phyloP scores from a whole-genome alignment of 1,140 invertebrate genomes.

The Drosophila ercepeae region DNA sequence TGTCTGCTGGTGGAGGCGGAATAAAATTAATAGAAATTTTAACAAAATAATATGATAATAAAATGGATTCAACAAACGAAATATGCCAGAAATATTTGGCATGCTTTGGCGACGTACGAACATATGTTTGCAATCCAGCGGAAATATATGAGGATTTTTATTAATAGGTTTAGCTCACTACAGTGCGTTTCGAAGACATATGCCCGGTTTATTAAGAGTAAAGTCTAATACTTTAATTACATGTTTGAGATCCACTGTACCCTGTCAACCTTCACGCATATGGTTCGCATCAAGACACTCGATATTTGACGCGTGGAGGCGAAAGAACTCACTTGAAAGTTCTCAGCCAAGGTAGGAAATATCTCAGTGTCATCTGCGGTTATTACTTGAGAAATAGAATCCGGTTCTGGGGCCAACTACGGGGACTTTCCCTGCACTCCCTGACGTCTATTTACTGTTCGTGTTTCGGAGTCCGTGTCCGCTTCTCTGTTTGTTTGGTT shows the following conservation, averaged over 20 bases:
- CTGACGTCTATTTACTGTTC: conserved; percentile 18
- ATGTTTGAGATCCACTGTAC: conserved; percentile 15
- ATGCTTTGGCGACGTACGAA: conserved; percentile 42
- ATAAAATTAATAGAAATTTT: conserved; percentile 45
- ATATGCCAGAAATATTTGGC: conserved; percentile 61
- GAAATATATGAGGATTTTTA: conserved; percentile 36
- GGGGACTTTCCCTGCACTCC: conserved; percentile 22
- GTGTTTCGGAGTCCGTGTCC: conserved; percentile 2
- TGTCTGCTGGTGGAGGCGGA: neutral
- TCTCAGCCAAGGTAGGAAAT: neutral
- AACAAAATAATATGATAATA: conserved; percentile 42
- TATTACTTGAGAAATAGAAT: neutral
- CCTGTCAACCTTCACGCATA: neutral
- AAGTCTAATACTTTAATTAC: neutral
- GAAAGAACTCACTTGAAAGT: conserved; percentile 31
- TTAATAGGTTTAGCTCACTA: conserved; percentile 10
- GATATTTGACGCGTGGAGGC: conserved; percentile 23
- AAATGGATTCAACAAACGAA: conserved; percentile 19
- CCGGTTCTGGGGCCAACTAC: conserved; percentile 21
- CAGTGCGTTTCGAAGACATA: conserved; percentile 6
- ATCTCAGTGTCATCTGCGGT: conserved; percentile 1
- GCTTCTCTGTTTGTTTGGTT: conserved; percentile 51
- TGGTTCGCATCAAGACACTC: conserved; percentile 28
- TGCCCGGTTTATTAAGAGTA: neutral
- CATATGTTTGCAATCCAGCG: conserved; percentile 60